Evolutionary conservation across 2,888 invertebrate species (phyloP), one percentile per base, ranked within the genome.

Genomic region (Halocaridina rubra): DNA sequence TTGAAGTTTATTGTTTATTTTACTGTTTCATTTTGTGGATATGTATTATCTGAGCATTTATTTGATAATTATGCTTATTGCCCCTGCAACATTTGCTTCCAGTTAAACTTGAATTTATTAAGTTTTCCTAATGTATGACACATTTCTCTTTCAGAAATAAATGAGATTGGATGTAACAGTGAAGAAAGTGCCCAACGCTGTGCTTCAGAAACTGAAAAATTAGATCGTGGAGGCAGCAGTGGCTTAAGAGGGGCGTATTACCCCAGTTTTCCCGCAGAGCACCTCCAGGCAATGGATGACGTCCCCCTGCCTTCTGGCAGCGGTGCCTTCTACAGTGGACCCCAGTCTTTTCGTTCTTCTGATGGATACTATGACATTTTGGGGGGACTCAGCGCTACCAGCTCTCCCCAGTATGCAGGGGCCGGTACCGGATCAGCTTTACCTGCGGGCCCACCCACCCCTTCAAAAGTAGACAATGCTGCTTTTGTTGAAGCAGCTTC

Each of bases 311-410:
- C 81, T n/a, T 64, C 79, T 1, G 75, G 74, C 19, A 74, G 81
- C 64, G 78, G 81, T 33, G 64, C 64, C 22, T 80, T 74, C 57
- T 80, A 80, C 59, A 30, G 59, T 33, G 80, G 80, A n/a, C 53
- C 75, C 22, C 75, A 81, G 29, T 46, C 71, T 5, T 81, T 64
- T 29, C 53, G 59, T 13, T 61, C 86, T 39, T 33, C 81, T 5
- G 86, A 86, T 27, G 75, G 78, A 4, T 86, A 78, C 46, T 86
- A 86, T 67, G 69, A 86, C 24, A 67, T 85, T 46, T 72, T 85
- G 30, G 81, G 78, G 13, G 77, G 85, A 30, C 64, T 85, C 53
- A 59, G 79, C 16, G 82, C 78, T 10, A 59, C 82, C 80, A 80
- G 72, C 33, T 72, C 80, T 16, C 32, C 80, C 19, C 80, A 80